Evolutionary conservation across 2,888 invertebrate species (phyloP).

Genomic region (Clepsis dumicolana): DNA sequence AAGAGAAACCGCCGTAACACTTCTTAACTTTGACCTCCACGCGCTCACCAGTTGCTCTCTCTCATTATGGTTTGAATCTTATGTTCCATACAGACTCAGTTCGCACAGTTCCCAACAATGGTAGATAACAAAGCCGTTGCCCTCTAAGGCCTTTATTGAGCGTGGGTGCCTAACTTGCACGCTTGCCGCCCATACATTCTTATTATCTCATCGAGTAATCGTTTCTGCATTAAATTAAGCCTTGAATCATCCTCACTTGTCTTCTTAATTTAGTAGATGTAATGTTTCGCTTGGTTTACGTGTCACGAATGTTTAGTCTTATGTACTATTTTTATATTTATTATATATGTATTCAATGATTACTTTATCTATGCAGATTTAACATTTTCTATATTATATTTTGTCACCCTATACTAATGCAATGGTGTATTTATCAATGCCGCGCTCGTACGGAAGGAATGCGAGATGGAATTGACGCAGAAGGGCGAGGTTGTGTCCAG

Average conservation of each 20-base stretch:
- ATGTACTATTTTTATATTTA: constrained; percentile 30
- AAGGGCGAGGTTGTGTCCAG: constrained; percentile 98
- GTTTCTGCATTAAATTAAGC: constrained; percentile 48
- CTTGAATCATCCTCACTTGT: constrained; percentile 46
- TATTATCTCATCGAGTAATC: constrained; percentile 48
- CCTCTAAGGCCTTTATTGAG: constrained; percentile 58
- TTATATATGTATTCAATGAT: constrained; percentile 34
- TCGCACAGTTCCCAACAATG: constrained; percentile 54
- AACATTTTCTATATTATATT: constrained; percentile 5
- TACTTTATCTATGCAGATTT: neutral
- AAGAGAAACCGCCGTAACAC: constrained; percentile 25
- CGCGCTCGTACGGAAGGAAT: constrained; percentile 90
- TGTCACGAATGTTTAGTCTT: constrained; percentile 10
- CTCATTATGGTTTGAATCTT: constrained; percentile 29
- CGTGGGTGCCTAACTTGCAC: constrained; percentile 62
- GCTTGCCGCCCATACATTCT: constrained; percentile 65
- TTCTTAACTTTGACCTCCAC: constrained; percentile 36
- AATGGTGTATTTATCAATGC: constrained; percentile 80
- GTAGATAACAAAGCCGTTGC: constrained; percentile 58
- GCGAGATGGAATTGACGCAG: constrained; percentile 97
- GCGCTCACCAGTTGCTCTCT: constrained; percentile 27
- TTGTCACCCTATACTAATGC: constrained; percentile 68
- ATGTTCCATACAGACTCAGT: constrained; percentile 45
- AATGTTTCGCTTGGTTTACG: constrained; percentile 41
- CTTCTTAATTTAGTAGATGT: constrained; percentile 39